Conservation (phyloP, 2,113 vertebrate species). For the Chrysemys picta region DNA sequence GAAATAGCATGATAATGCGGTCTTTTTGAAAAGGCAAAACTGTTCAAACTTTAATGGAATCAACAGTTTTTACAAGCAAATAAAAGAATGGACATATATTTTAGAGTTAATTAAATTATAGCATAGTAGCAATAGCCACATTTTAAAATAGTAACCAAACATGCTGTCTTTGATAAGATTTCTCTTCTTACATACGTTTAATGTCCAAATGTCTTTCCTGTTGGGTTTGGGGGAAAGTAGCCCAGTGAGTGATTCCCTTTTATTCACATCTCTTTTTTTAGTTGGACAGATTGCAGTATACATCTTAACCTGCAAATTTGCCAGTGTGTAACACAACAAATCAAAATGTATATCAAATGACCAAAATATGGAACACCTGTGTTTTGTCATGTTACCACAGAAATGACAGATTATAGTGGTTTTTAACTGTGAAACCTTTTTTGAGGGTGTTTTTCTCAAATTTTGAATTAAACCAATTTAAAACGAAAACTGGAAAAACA, state of each 20-base stretch:
- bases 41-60: neutral
- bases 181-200: neutral
- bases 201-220: neutral
- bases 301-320: neutral
- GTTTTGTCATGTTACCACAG: fast-evolving
- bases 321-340: neutral
- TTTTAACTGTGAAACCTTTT: neutral
- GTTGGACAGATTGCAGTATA: neutral
- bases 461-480: neutral
- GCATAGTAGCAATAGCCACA: neutral
- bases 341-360: neutral
- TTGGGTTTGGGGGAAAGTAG: neutral
- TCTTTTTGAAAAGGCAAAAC: neutral
- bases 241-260: neutral
- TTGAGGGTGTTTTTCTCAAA: neutral
- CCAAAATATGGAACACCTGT: neutral
- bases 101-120: neutral
- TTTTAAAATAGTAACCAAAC: neutral
- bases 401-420: neutral
- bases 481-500: neutral
- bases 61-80: neutral
- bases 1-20: neutral
- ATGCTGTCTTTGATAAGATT: neutral
- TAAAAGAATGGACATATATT: neutral
- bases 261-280: neutral